Conservation (phyloP, 1,140 invertebrate genomes). For the Telenomus remus region DNA sequence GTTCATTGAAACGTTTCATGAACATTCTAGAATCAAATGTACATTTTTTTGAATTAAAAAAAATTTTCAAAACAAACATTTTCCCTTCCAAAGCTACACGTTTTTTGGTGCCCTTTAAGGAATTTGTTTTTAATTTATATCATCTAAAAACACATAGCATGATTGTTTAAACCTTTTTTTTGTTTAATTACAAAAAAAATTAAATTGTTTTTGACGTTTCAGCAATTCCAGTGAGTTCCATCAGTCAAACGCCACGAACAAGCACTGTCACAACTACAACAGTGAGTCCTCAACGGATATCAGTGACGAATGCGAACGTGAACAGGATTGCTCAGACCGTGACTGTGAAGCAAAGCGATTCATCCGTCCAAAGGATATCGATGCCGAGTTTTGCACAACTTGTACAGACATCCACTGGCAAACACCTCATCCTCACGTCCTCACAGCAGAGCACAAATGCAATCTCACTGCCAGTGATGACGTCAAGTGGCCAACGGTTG, state of each 20-base stretch:
- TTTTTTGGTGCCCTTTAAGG: too few relatives aligned
- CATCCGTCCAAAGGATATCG: constrained; percentile 74
- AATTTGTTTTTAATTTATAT: too few relatives aligned
- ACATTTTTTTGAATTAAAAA: constrained; percentile 52
- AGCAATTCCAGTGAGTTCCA: constrained; percentile 75
- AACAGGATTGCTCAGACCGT: constrained; percentile 68
- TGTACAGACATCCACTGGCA: constrained; percentile 82
- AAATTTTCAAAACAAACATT: too few relatives aligned
- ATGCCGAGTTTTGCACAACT: constrained; percentile 79
- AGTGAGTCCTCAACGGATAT: constrained; percentile 71
- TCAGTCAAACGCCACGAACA: constrained; percentile 68
- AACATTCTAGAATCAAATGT: constrained; percentile 69
- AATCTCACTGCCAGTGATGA: constrained; percentile 74
- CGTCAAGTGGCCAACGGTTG: constrained; percentile 75
- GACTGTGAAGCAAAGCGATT: constrained; percentile 73
- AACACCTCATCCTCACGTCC: constrained; percentile 79
- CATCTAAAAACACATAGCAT: too few relatives aligned
- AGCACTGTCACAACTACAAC: constrained; percentile 63
- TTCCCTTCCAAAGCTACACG: too few relatives aligned
- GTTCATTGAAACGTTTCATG: constrained; percentile 63
- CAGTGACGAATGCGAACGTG: constrained; percentile 68
- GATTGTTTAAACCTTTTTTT: too few relatives aligned
- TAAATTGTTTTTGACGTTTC: constrained; percentile 33
- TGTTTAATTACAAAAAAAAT: too few relatives aligned
- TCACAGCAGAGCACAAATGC: constrained; percentile 72